A percentile compares a stretch with the other conserved stretches of the same genome.
These are phyloP conservation scores for Columba livia DNA, from an alignment of 2,113 vertebrate species.

Conservation along the genomic window DNA sequence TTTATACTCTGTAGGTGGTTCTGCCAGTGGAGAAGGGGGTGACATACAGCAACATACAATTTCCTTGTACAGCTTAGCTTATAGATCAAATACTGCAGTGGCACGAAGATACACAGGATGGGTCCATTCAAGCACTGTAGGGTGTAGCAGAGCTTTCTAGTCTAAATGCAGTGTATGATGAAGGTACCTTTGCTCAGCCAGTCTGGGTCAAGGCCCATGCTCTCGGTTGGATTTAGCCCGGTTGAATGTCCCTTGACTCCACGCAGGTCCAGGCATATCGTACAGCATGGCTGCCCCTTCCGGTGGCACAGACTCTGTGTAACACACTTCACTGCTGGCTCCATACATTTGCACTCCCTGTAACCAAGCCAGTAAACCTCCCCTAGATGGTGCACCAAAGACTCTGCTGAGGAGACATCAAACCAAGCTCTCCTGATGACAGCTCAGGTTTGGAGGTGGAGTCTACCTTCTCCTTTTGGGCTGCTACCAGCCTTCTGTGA, in stretches of 20 bases:
- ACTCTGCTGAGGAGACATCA: neutral
- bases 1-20: neutral
- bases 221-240: neutral
- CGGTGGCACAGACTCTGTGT: accelerated
- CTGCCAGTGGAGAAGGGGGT: neutral
- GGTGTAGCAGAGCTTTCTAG: neutral
- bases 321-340: neutral
- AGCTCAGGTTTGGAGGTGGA: neutral
- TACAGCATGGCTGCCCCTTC: neutral
- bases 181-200: neutral
- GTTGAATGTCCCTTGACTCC: neutral
- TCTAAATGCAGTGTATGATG: neutral
- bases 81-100: neutral
- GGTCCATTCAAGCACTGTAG: neutral
- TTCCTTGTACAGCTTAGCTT: neutral
- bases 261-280: neutral
- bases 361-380: neutral
- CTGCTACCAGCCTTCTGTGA: neutral
- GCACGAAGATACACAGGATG: neutral
- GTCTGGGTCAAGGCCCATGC: neutral
- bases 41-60: neutral
- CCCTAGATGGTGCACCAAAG: neutral
- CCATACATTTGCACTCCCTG: too few relatives aligned
- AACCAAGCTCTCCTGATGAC: neutral
- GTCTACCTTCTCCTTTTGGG: neutral